A percentile compares a stretch with the other conserved stretches of the same genome.
Evolutionary conservation across 2,113 vertebrate species (phyloP).

Genomic region (Trachemys scripta): DNA sequence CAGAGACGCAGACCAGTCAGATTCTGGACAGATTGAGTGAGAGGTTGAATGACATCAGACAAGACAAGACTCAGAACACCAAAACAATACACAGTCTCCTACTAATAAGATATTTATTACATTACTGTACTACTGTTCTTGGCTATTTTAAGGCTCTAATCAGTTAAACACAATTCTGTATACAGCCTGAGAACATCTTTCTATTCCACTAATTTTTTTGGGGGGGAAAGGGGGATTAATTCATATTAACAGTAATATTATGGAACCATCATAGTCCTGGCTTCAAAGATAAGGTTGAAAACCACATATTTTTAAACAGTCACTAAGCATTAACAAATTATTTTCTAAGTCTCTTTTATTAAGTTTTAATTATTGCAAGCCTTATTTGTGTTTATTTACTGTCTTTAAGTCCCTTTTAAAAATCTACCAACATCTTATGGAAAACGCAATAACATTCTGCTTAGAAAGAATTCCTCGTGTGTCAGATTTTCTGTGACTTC

Average conservation of each 20-base stretch:
- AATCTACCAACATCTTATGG: neutral
- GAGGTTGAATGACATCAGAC: neutral
- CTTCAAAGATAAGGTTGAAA: neutral
- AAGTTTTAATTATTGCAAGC: neutral
- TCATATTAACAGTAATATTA: neutral
- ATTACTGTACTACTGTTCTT: neutral
- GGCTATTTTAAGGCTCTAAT: neutral
- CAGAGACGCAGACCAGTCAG: neutral
- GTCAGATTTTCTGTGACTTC: neutral
- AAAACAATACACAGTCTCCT: neutral
- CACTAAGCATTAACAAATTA: neutral
- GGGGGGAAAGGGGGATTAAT: neutral
- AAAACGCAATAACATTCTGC: neutral
- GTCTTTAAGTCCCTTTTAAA: neutral
- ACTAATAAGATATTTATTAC: neutral
- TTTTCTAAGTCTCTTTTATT: neutral
- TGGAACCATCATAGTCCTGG: no score
- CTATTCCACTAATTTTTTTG: neutral
- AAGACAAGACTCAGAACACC: neutral
- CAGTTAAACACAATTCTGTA: neutral
- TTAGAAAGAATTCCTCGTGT: neutral
- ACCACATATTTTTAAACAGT: neutral
- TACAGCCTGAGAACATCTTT: neutral
- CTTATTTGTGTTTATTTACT: neutral
- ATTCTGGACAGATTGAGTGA: slow-evolving; percentile 5